Conservation (phyloP, 1,140 invertebrate species). For the Sycobia sp. region DNA sequence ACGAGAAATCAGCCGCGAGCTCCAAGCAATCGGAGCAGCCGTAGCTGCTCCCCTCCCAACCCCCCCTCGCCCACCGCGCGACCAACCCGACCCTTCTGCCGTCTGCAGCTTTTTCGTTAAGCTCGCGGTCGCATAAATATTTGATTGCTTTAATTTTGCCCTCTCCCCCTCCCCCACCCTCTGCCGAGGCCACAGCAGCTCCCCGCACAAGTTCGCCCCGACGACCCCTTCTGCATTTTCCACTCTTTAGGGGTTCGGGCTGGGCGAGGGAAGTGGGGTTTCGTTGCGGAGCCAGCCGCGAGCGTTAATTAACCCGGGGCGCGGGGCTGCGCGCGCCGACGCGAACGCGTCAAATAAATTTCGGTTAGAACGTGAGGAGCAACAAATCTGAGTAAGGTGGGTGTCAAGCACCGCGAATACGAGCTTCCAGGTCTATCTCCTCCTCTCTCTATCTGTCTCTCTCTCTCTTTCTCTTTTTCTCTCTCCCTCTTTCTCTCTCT, state of each 20-base stretch:
- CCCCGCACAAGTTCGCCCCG: too few species aligned
- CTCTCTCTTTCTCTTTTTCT: neutral
- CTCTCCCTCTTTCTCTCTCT: neutral
- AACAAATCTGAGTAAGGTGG: conserved; percentile 63
- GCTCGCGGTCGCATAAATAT: conserved; percentile 9
- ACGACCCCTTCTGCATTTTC: neutral
- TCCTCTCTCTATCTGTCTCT: too few species aligned
- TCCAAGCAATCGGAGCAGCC: too few species aligned
- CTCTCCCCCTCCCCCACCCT: too few species aligned
- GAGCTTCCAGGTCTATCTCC: neutral
- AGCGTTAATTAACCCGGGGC: conserved; percentile 60
- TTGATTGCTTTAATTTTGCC: conserved; percentile 27
- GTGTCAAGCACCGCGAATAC: conserved; percentile 50
- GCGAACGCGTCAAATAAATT: conserved; percentile 60
- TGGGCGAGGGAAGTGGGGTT: neutral
- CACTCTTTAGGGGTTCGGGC: neutral
- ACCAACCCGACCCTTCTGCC: neutral
- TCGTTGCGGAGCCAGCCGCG: conserved; percentile 39
- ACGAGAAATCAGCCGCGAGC: too few species aligned
- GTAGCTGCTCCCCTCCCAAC: too few species aligned
- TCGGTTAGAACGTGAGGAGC: conserved; percentile 62
- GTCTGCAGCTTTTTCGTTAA: neutral
- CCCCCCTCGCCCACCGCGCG: too few species aligned
- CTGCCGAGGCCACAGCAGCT: too few species aligned
- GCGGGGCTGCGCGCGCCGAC: conserved; percentile 45